Percentiles rank a stretch among this genome's conserved stretches.
phyloP scores from a whole-genome alignment of 2,113 vertebrate genomes.

The Gulo gulo region DNA sequence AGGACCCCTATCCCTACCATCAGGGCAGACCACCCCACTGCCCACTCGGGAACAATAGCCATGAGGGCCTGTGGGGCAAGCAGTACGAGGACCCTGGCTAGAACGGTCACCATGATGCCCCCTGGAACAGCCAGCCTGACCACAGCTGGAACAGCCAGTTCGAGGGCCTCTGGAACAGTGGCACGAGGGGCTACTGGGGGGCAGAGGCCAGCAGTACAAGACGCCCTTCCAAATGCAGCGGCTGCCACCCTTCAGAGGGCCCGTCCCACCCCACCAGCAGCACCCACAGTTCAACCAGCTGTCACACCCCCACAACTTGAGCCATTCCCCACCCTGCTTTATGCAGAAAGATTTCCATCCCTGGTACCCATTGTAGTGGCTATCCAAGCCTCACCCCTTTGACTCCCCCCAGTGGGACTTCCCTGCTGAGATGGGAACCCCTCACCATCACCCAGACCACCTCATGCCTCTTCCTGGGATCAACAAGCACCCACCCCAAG shows the following conservation, averaged over 20 bases:
- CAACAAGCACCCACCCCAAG: constrained; percentile 91
- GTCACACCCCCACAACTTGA: constrained; percentile 95
- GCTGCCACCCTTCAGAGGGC: constrained; percentile 95
- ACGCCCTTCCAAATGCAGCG: constrained; percentile 96
- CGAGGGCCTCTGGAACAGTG: constrained; percentile 89
- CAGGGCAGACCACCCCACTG: constrained; percentile 93
- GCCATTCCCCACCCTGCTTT: constrained; percentile 95
- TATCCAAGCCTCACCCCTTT: constrained; percentile 94
- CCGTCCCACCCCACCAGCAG: constrained; percentile 96
- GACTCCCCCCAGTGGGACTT: constrained; percentile 96
- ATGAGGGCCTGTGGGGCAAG: constrained; percentile 96
- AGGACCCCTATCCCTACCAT: constrained; percentile 86
- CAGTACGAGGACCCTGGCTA: constrained; percentile 92
- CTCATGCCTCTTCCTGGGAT: constrained; percentile 94
- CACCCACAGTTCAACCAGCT: constrained; percentile 96
- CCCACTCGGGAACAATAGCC: constrained; percentile 95
- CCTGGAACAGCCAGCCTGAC: constrained; percentile 90
- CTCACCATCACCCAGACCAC: constrained; percentile 95
- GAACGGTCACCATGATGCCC: constrained; percentile 91
- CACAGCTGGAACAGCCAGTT: constrained; percentile 89
- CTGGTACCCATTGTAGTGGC: constrained; percentile 94
- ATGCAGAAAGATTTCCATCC: constrained; percentile 98
- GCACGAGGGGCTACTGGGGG: constrained; percentile 94
- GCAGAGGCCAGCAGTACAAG: constrained; percentile 92
- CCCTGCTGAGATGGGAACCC: constrained; percentile 94